Conservation (phyloP, 2,113 vertebrate species). For the Etia nguti region DNA sequence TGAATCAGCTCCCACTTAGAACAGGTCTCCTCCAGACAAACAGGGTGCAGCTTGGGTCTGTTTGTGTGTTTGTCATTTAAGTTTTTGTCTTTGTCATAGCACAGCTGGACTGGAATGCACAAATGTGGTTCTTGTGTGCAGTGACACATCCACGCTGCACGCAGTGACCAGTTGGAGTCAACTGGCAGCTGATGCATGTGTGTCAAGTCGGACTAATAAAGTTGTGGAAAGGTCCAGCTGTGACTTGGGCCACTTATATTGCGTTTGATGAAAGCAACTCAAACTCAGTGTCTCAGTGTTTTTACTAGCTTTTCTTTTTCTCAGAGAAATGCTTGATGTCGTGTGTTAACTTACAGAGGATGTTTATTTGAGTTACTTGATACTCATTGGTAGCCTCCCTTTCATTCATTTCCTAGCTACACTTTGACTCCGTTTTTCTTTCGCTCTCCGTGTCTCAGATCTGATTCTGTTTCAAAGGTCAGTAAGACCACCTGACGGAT, state of each 20-base stretch:
- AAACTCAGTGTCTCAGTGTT: neutral
- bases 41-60: conserved; percentile 51
- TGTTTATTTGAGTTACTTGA: conserved; percentile 20
- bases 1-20: conserved; percentile 48
- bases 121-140: conserved; percentile 33
- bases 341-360: conserved; percentile 2
- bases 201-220: conserved; percentile 18
- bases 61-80: conserved; percentile 39
- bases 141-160: conserved; percentile 31
- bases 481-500: neutral
- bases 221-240: neutral
- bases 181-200: conserved; percentile 13
- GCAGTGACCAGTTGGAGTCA: conserved; percentile 13
- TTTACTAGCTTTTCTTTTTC: conserved; percentile 1
- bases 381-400: neutral
- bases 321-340: neutral
- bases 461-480: neutral
- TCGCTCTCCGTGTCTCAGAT: neutral
- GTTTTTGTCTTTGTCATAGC: conserved; percentile 24
- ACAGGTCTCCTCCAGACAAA: conserved; percentile 65
- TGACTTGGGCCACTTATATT: neutral
- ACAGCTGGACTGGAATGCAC: conserved; percentile 39
- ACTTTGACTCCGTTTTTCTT: neutral
- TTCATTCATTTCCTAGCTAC: neutral
- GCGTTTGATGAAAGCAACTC: neutral